These are phyloP conservation scores for Tridacna gigas DNA, from an alignment of 2,888 invertebrate genomes.

Conservation along the genomic window DNA sequence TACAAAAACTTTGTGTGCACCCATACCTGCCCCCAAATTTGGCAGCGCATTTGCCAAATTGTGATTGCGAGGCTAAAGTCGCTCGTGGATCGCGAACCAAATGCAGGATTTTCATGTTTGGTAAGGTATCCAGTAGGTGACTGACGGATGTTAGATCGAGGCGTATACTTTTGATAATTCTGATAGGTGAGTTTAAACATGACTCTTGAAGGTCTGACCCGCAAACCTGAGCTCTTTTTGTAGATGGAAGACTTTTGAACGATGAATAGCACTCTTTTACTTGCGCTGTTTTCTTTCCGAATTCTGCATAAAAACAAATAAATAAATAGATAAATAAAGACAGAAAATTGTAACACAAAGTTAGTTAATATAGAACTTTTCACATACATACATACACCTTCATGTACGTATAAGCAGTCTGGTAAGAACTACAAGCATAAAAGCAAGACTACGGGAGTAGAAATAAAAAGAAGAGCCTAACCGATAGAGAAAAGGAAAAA, in stretches of 20 bases:
- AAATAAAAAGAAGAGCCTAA: no score
- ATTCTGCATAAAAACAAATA: background rate
- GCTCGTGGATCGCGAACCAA: slow-evolving; percentile 64
- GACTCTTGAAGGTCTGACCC: background rate
- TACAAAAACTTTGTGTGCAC: slow-evolving; percentile 42
- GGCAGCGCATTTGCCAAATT: slow-evolving; percentile 31
- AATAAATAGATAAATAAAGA: background rate
- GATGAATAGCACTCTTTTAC: background rate
- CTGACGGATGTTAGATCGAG: slow-evolving; percentile 33
- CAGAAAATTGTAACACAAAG: no score
- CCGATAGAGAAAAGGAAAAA: no score
- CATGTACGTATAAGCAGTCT: no score
- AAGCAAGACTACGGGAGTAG: no score
- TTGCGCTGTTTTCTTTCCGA: slow-evolving; percentile 8
- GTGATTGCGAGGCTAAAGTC: slow-evolving; percentile 45
- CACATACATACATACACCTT: no score
- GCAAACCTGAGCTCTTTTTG: background rate
- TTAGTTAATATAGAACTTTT: no score
- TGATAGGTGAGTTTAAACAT: slow-evolving; percentile 51
- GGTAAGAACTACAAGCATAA: no score
- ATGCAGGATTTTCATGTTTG: slow-evolving; percentile 60
- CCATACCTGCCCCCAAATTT: slow-evolving; percentile 21
- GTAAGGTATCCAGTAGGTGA: slow-evolving; percentile 49
- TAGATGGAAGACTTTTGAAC: background rate
- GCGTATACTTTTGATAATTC: slow-evolving; percentile 63